Evolutionary conservation across 2,888 invertebrate genomes (phyloP).

Genomic region (Xylota segnis): DNA sequence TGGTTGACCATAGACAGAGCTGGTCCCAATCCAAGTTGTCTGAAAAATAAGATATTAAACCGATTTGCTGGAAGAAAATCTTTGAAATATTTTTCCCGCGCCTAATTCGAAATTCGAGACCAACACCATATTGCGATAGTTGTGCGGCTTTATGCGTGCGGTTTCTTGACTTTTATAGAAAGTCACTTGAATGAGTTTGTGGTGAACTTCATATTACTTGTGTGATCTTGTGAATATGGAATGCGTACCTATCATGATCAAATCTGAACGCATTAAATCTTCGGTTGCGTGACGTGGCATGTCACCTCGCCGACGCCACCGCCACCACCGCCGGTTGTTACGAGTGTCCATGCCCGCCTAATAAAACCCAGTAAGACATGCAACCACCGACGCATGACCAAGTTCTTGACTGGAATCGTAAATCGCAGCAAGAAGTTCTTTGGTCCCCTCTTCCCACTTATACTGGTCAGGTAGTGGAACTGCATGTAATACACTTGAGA

Average conservation of each 20-base stretch:
- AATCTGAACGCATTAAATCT: slow-evolving; percentile 65
- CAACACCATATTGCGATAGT: slow-evolving; percentile 12
- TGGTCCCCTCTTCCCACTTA: slow-evolving; percentile 38
- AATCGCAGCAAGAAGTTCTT: slow-evolving; percentile 49
- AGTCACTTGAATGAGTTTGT: slow-evolving; percentile 54
- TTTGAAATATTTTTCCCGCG: slow-evolving; percentile 64
- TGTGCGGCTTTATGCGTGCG: slow-evolving; percentile 46
- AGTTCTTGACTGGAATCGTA: slow-evolving; percentile 43
- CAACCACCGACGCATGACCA: slow-evolving; percentile 70
- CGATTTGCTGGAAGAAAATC: slow-evolving; percentile 53
- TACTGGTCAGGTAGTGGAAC: slow-evolving; percentile 60
- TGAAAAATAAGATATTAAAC: slow-evolving; percentile 24
- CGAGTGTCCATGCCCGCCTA: slow-evolving; percentile 13
- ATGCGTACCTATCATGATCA: slow-evolving; percentile 33
- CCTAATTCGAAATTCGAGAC: slow-evolving; percentile 53
- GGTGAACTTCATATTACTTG: slow-evolving; percentile 57
- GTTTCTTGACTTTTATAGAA: slow-evolving; percentile 57
- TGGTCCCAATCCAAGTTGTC: slow-evolving; percentile 23
- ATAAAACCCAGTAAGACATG: slow-evolving; percentile 32
- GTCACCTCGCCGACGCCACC: slow-evolving; percentile 6
- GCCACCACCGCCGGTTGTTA: background rate
- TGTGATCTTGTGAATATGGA: slow-evolving; percentile 53
- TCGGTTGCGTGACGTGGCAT: slow-evolving; percentile 49
- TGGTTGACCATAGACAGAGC: slow-evolving; percentile 35
- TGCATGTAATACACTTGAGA: slow-evolving; percentile 62